A percentile compares a stretch with the other conserved stretches of the same genome.
Conservation (phyloP, 2,113 vertebrate genomes). For the Embiotoca jacksoni region DNA sequence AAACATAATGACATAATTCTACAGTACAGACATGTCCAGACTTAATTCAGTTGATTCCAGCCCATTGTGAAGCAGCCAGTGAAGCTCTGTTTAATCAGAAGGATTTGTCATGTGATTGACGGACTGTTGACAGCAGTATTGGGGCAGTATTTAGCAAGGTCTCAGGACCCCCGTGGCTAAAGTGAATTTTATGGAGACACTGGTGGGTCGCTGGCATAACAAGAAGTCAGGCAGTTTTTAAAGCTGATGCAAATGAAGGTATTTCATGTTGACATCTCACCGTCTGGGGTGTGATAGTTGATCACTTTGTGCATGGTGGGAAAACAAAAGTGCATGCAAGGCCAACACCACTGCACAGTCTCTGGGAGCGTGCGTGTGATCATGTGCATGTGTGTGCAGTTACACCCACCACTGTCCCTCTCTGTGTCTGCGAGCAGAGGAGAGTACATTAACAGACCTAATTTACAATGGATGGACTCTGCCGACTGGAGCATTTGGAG, state of each 20-base stretch:
- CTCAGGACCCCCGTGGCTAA: conserved; percentile 82
- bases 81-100: conserved; percentile 74
- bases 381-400: conserved; percentile 58
- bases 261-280: conserved; percentile 82
- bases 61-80: conserved; percentile 65
- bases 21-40: conserved; percentile 29
- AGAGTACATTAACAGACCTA: conserved; percentile 77
- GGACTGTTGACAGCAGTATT: conserved; percentile 86
- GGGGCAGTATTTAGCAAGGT: conserved; percentile 86
- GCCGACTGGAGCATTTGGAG: conserved; percentile 77
- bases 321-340: conserved; percentile 68
- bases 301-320: conserved; percentile 80
- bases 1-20: conserved; percentile 39
- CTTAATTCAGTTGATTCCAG: conserved; percentile 48
- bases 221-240: conserved; percentile 80
- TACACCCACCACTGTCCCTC: conserved; percentile 63
- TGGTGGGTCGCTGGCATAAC: conserved; percentile 82
- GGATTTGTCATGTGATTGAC: conserved; percentile 84
- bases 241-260: conserved; percentile 84
- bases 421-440: conserved; percentile 59
- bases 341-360: conserved; percentile 37
- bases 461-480: conserved; percentile 83
- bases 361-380: conserved; percentile 34
- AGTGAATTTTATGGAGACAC: conserved; percentile 86
- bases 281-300: conserved; percentile 81